Percentiles rank a stretch among this genome's conserved stretches.
phyloP scores from a whole-genome alignment of 2,113 vertebrate species.

The Carlito syrichta region DNA sequence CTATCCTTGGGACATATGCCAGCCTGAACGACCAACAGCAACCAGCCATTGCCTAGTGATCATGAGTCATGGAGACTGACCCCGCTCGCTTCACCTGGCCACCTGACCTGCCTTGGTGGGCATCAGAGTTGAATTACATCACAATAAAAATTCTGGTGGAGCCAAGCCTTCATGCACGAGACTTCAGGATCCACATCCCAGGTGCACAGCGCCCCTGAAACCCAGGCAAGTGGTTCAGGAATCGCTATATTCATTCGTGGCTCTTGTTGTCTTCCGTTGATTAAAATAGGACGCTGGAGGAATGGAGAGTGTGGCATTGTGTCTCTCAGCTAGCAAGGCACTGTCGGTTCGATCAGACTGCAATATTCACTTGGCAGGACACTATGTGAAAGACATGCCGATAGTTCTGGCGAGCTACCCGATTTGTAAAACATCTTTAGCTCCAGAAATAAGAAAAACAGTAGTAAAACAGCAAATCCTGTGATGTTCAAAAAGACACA shows the following conservation, averaged over 20 bases:
- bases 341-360: neutral
- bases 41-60: neutral
- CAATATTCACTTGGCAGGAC: slow-evolving; percentile 34
- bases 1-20: neutral
- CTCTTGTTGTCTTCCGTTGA: neutral
- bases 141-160: slow-evolving; percentile 27
- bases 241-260: neutral
- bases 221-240: neutral
- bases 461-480: neutral
- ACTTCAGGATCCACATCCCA: neutral
- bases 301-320: neutral
- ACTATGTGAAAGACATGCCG: neutral
- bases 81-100: neutral
- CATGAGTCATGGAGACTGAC: neutral
- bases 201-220: neutral
- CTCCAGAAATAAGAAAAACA: slow-evolving; percentile 18
- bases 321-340: slow-evolving; percentile 19
- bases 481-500: neutral
- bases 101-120: neutral
- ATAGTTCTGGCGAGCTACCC: neutral
- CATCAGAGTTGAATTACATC: slow-evolving; percentile 20
- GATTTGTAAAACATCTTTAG: slow-evolving; percentile 17
- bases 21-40: neutral
- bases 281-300: neutral
- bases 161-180: neutral